Conservation (phyloP, 2,797 vertebrate species). For the Nannoperca obscura region DNA sequence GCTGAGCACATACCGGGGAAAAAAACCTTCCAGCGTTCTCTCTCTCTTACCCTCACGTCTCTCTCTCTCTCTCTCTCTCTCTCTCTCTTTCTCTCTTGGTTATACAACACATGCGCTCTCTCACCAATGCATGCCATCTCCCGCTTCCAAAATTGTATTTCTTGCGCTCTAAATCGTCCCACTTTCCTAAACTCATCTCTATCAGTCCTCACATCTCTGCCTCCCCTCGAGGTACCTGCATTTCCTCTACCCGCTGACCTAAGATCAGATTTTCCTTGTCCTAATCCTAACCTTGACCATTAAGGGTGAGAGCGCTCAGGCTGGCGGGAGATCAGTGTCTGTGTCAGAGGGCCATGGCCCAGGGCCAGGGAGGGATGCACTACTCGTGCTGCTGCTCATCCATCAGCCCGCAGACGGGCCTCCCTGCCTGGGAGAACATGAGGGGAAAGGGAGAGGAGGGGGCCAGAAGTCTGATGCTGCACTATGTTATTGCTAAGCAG, state of each 20-base stretch:
- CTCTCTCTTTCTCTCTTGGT: too few species aligned
- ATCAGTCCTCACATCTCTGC: constrained; percentile 43
- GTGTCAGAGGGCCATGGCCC: constrained; percentile 70
- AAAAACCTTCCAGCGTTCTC: constrained; percentile 60
- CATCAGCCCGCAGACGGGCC: constrained; percentile 77
- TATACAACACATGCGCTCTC: constrained; percentile 54
- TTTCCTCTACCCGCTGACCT: constrained; percentile 51
- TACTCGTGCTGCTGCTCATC: constrained; percentile 70
- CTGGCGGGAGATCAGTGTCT: constrained; percentile 74
- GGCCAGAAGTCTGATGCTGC: constrained; percentile 63
- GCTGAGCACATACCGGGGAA: constrained; percentile 48
- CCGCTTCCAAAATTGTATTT: constrained; percentile 40
- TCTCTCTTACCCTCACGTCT: constrained; percentile 13
- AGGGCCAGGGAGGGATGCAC: constrained; percentile 69
- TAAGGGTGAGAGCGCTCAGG: constrained; percentile 56
- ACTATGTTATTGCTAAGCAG: constrained; percentile 62
- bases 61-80: constrained; percentile 30
- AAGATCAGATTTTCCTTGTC: constrained; percentile 71
- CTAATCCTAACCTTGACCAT: constrained; percentile 75
- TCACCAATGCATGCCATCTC: constrained; percentile 23
- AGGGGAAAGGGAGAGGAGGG: constrained; percentile 47
- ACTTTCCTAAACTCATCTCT: constrained; percentile 53
- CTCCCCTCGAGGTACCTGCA: constrained; percentile 49
- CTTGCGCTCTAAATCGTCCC: constrained; percentile 42
- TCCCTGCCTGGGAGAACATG: constrained; percentile 73